Base-by-base conservation (phyloP, 2,888 invertebrate species). In the Leucania comma region DNA sequence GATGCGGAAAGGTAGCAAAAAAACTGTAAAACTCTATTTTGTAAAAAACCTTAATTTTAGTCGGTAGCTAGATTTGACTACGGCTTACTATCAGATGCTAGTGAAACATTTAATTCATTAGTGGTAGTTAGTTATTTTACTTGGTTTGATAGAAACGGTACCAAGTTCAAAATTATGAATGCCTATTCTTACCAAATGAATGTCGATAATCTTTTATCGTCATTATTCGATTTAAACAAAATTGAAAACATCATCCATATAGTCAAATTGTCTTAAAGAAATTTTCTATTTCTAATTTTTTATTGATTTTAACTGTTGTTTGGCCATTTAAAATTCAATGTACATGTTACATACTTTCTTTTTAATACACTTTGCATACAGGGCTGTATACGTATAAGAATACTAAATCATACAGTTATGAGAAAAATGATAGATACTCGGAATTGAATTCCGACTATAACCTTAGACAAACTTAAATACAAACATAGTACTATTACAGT, bases 71-170 rank as follows among this genome's bases (percentile, higher is more conserved):
- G 79, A 53, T 48, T n/a, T 72, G 10, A 17, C 12, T 12, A 35
- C 20, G 53, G 74, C 50, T 42, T 75, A 24, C 14, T 10, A 73
- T 50, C 65, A 75, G 35, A 46, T 73, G 1, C 38, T 24, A 17
- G 2, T 46, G 6, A 17, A 58, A 26, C 4, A 46, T 1, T 26
- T 26, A 1, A 12, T 14, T 12, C 0, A 22, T 46, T 35, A 24
- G 2, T 46, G 2, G 22, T 29, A 24, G 29, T 38, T 56, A 29
- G 32, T 75, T 75, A 10, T 35, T n/a, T 8, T 10, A 24, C 12
- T n/a, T 14, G 24, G 12, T 38, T 29, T 14, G 2, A 12, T 32
- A 2, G 29, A 9, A 24, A 26, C 1, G 8, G 12, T n/a, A n/a
- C 48, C 3, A 10, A 0, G 14, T 12, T 10, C 1, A 29, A 75